Conservation (phyloP, 1,140 invertebrate species). For the Nixonia krombeini region DNA sequence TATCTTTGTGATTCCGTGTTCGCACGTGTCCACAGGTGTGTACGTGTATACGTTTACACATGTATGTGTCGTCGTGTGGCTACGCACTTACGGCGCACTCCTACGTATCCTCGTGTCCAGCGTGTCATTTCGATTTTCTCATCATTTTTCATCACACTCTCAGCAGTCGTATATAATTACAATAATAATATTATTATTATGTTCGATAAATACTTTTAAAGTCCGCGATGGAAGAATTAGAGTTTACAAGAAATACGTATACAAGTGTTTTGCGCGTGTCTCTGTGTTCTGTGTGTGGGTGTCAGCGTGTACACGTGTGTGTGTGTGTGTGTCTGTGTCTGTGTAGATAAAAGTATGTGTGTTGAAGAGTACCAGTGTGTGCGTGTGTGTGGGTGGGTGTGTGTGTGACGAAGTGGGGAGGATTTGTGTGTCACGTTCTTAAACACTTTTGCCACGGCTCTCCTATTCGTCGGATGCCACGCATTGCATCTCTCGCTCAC, state of each 20-base stretch:
- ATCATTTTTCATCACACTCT: constrained; percentile 63
- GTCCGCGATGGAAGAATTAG: constrained; percentile 73
- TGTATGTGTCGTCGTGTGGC: constrained; percentile 23
- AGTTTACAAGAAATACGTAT: constrained; percentile 73
- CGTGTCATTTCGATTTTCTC: constrained; percentile 36
- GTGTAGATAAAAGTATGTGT: too few species aligned
- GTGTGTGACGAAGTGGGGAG: constrained; percentile 11
- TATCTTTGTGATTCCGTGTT: constrained; percentile 67
- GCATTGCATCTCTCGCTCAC: constrained; percentile 30
- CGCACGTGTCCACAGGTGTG: constrained; percentile 17
- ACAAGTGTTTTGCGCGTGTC: too few species aligned
- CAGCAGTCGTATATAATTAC: constrained; percentile 71
- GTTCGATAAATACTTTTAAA: constrained; percentile 72
- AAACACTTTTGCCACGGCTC: constrained; percentile 33
- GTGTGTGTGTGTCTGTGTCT: too few species aligned
- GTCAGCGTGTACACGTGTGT: constrained; percentile 58
- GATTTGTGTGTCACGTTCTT: constrained; percentile 30
- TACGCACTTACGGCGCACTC: constrained; percentile 30
- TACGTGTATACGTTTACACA: constrained; percentile 22
- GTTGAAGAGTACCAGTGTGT: too few species aligned
- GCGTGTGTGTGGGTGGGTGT: too few species aligned
- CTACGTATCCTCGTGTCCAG: constrained; percentile 46
- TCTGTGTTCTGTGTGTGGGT: too few species aligned
- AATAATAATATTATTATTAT: constrained; percentile 72
- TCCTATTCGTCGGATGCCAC: constrained; percentile 38